Percentiles rank a stretch among this genome's conserved stretches.
phyloP scores from a whole-genome alignment of 2,797 vertebrate genomes.

The Rhinatrema bivittatum region DNA sequence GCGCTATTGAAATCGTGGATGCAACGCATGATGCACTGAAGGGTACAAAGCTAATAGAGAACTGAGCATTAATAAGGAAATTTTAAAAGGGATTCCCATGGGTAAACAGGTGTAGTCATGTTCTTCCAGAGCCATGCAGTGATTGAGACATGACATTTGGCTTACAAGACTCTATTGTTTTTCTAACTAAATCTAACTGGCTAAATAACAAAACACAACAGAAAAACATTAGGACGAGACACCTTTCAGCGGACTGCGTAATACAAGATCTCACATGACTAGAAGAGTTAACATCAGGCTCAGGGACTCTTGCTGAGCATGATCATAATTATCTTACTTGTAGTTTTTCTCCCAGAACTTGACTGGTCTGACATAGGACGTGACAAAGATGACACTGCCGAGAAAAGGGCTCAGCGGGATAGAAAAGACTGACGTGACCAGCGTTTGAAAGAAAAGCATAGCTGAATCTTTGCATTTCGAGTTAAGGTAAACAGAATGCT shows the following conservation, averaged over 20 bases:
- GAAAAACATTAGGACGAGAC: too few relatives aligned
- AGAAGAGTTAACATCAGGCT: too few relatives aligned
- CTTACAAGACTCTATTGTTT: not conserved
- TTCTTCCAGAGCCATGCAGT: too few relatives aligned
- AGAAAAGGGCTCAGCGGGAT: slow-evolving; percentile 89
- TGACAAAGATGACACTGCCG: slow-evolving; percentile 93
- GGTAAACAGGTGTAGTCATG: too few relatives aligned
- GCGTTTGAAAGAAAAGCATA: slow-evolving; percentile 87
- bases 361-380: slow-evolving; percentile 84
- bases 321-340: slow-evolving; percentile 74
- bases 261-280: too few relatives aligned
- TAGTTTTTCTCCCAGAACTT: slow-evolving; percentile 98
- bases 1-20: too few relatives aligned
- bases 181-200: slow-evolving; percentile 15
- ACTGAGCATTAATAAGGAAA: too few relatives aligned
- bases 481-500: slow-evolving; percentile 45
- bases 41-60: too few relatives aligned
- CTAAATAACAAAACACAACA: not conserved
- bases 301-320: not conserved
- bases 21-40: too few relatives aligned
- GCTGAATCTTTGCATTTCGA: slow-evolving; percentile 74
- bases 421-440: slow-evolving; percentile 84
- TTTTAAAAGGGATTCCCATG: too few relatives aligned
- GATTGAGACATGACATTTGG: slow-evolving; percentile 13
- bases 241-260: too few relatives aligned